Base-by-base conservation (phyloP, 1,140 invertebrate species). In the Paraescarpia echinospica region DNA sequence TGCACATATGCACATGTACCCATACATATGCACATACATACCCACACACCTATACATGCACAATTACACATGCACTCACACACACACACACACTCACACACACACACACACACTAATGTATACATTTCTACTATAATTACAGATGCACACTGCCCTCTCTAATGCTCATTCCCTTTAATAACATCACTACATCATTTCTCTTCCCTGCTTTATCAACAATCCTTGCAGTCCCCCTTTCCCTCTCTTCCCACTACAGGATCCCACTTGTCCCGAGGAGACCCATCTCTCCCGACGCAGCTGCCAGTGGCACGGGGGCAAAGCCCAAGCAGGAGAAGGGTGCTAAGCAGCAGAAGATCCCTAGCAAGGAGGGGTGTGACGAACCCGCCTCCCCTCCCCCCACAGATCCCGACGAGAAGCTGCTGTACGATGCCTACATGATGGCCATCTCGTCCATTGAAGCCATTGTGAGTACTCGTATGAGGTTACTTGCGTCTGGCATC, bases 321-420 rank as follows among this genome's bases (percentile, higher is more conserved):
- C 94, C 95, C 33, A 95, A 95, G 93, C 94, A 94, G 59, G 94
- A 95, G 35, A 95, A 94, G 90, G 93, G 91, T 27, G 94, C n/a
- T 33, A 95, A 95, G 90, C 93, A 92, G 41, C 51, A 93, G 33
- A 92, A 92, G n/a, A 93, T 89, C 34, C 91, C 41, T 77, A 93
- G 92, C 31, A 94, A 95, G 33, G 94, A 93, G 35, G 93, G 92
- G n/a, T 93, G 95, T 31, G 94, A 93, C 94, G 31, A 91, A 92
- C 77, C 95, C 95, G 90, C 95, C 95, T 89, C 59, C 59, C 95
- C 95, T 1, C 92, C 94, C 31, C 95, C 95, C 14, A 92, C 93
- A 48, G 95, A 96, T 93, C 94, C 94, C 1, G 96, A 96, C 94
- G 96, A 96, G 93, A 95, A 94, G 93, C 94, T 96, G 8, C 93